Evolutionary conservation across 1,140 invertebrate species (phyloP).

Genomic region (Drosophila rhopaloa): DNA sequence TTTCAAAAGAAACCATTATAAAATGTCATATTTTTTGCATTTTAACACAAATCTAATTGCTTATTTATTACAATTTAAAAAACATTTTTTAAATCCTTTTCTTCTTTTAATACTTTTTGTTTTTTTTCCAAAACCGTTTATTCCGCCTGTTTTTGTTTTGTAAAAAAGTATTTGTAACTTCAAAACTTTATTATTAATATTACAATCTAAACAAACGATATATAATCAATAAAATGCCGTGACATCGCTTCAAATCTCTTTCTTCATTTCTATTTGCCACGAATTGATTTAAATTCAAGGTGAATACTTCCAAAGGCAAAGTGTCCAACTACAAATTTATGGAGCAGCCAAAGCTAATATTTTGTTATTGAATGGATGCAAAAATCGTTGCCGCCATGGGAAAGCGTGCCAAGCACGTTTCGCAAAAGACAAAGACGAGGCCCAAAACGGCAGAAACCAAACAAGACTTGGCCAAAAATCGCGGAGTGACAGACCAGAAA

Average conservation of each 20-base stretch:
- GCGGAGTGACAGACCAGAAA: conserved; percentile 34
- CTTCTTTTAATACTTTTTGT: too few species aligned
- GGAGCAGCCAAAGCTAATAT: conserved; percentile 43
- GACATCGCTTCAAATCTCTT: conserved; percentile 7
- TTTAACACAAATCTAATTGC: too few species aligned
- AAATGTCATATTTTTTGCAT: too few species aligned
- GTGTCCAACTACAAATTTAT: conserved; percentile 35
- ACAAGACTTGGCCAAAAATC: conserved; percentile 44
- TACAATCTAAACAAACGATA: background rate
- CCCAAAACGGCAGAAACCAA: conserved; percentile 30
- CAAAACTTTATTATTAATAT: background rate
- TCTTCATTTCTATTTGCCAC: conserved; percentile 15
- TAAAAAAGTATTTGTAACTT: too few species aligned
- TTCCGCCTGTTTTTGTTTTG: too few species aligned
- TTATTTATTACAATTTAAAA: background rate
- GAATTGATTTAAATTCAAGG: conserved; percentile 44
- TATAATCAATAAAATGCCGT: background rate
- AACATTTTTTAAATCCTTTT: too few species aligned
- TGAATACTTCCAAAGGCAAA: conserved; percentile 28
- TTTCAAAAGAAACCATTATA: too few species aligned
- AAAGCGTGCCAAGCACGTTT: conserved; percentile 79
- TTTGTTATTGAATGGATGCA: conserved; percentile 40
- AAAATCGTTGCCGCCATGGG: conserved; percentile 25
- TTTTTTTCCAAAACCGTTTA: too few species aligned
- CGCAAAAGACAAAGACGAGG: conserved; percentile 42